Evolutionary conservation across 2,888 invertebrate genomes (phyloP).

Genomic region (Ochropacha duplaris): DNA sequence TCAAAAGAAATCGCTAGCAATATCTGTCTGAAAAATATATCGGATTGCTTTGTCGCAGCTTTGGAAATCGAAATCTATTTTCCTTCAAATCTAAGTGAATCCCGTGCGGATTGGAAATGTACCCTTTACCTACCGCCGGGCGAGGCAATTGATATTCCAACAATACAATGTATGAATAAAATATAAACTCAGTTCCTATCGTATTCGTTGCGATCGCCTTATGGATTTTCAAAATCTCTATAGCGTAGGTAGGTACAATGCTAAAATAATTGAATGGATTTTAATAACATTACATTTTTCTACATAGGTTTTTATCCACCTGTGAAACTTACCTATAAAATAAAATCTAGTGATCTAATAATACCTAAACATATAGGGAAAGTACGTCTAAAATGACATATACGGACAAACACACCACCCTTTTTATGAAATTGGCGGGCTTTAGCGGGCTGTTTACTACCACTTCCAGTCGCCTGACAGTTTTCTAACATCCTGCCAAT

Average conservation of each 20-base stretch:
- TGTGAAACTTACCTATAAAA: no score
- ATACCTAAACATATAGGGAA: no score
- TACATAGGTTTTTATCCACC: no score
- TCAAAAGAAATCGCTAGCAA: constrained; percentile 83
- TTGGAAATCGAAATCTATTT: constrained; percentile 83
- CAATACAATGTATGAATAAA: constrained; percentile 84
- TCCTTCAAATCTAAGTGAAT: constrained; percentile 84
- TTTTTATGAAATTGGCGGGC: no score
- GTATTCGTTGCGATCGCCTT: constrained; percentile 68
- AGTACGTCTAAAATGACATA: no score
- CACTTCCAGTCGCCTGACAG: no score
- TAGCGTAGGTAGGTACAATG: constrained; percentile 21
- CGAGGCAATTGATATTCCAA: constrained; percentile 83
- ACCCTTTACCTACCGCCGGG: constrained; percentile 83
- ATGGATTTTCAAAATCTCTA: constrained; percentile 63
- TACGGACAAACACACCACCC: no score
- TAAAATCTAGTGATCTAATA: no score
- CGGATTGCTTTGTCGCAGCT: constrained; percentile 84
- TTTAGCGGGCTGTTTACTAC: no score
- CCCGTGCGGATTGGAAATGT: constrained; percentile 83
- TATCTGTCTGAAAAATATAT: constrained; percentile 84
- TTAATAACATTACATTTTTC: not conserved
- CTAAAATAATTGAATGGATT: not conserved
- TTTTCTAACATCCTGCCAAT: no score
- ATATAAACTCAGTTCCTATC: constrained; percentile 81